Evolutionary conservation across 2,888 invertebrate genomes (phyloP), one percentile per base, ranked within the genome.

Genomic region (Parnassius mnemosyne): DNA sequence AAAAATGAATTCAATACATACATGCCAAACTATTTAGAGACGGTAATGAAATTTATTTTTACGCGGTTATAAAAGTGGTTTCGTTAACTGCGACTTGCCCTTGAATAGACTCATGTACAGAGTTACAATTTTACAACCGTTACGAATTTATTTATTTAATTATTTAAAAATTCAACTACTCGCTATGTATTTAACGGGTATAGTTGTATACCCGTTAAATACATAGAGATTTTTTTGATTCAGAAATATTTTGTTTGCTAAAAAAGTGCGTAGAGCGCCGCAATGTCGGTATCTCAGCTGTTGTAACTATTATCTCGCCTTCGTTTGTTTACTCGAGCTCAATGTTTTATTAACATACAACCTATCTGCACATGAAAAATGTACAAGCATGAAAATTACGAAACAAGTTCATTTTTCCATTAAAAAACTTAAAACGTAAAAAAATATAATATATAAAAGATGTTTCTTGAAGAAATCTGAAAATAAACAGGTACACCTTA

Each of bases 11-110:
- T 60, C 60, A 59, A 75, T 76, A 67, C 61, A 75, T 76, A 67
- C 61, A 53, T 16, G 49, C 49, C 56, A 66, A 71, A 78, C 78
- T 87, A 87, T 86, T 84, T 81, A 67, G 74, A 76, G 82, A 74
- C 72, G 82, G 72, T 80, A 34, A 81, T 86, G 83, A 87, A 87
- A 57, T 57, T 43, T 57, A 64, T 64, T 64, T 64, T 64, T 57
- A 64, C 56, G 25, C 58, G 42, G 63, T 64, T 60, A 56, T 56
- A 64, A 64, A 60, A 60, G 47, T 72, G 81, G 83, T 84, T 84
- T 83, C 79, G 78, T 83, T 79, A 75, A 76, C 76, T 77, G 76
- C 73, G 72, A 71, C 66, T 69, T 73, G 84, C 78, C 87, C 88
- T 88, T 88, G 88, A 46, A 13, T 51, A 10, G 51, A 16, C 56